Evolutionary conservation across 2,113 vertebrate genomes (phyloP).

Genomic region (Larimichthys polyactis): DNA sequence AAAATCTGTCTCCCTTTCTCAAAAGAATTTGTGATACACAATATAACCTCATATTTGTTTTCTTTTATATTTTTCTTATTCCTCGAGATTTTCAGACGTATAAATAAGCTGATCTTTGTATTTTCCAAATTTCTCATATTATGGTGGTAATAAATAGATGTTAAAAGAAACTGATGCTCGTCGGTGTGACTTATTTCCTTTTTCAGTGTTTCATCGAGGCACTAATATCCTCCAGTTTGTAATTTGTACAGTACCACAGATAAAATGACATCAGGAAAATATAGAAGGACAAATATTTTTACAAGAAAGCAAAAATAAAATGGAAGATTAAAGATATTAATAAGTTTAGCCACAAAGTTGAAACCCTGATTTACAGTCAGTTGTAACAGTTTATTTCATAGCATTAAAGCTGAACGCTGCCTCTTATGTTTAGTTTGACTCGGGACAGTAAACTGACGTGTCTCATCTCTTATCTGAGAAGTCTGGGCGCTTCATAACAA

Average conservation of each 20-base stretch:
- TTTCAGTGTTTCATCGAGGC: not conserved
- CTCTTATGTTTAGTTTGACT: not conserved
- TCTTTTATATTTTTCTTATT: conserved; percentile 85
- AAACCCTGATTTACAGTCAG: not conserved
- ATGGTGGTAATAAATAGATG: conserved; percentile 89
- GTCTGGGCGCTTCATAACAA: not conserved
- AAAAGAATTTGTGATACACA: conserved; percentile 78
- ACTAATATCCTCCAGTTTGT: not conserved
- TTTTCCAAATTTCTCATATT: conserved; percentile 89
- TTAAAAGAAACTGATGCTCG: conserved; percentile 69
- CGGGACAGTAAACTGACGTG: not conserved
- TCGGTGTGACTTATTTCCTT: conserved; percentile 13
- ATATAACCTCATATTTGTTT: conserved; percentile 84
- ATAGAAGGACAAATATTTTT: not conserved
- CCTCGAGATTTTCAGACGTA: conserved; percentile 83
- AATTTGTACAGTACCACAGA: not conserved
- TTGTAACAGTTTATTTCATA: not conserved
- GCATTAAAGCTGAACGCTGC: not conserved
- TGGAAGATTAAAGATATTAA: not conserved
- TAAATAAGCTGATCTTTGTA: conserved; percentile 89
- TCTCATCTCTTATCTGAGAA: not conserved
- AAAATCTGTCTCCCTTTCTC: conserved; percentile 72
- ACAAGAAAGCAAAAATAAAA: not conserved
- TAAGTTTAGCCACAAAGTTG: not conserved
- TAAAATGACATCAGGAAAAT: not conserved